These are phyloP conservation scores for Sebastes kiyomatsui DNA, from an alignment of 2,797 vertebrate species.

Conservation along the genomic window DNA sequence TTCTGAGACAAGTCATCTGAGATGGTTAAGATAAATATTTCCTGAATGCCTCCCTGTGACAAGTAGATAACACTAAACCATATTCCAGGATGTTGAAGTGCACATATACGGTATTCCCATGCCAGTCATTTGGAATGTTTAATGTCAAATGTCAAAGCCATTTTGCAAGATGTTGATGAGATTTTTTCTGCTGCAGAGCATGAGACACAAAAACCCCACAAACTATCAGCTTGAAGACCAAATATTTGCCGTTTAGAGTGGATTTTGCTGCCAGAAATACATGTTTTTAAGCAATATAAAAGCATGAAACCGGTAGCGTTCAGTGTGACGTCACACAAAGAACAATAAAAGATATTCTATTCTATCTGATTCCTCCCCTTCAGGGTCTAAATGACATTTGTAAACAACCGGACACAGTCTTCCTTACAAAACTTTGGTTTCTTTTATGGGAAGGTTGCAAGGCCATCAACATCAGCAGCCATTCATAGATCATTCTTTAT, in stretches of 20 bases:
- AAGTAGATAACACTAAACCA: constrained; percentile 6
- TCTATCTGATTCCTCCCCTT: neutral
- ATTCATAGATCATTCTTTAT: neutral
- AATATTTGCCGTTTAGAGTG: neutral
- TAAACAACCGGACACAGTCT: neutral
- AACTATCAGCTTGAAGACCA: neutral
- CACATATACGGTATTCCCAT: constrained; percentile 45
- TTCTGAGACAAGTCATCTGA: constrained; percentile 21
- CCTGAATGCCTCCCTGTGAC: constrained; percentile 22
- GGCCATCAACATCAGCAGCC: neutral
- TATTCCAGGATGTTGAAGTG: constrained; percentile 22
- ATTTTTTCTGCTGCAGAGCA: constrained; percentile 1
- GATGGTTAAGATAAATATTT: constrained; percentile 47
- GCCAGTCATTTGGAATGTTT: constrained; percentile 45
- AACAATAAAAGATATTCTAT: neutral
- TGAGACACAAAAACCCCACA: neutral
- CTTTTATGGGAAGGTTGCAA: neutral
- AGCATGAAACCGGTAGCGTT: neutral
- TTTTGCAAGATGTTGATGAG: constrained; percentile 21
- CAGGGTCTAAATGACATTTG: neutral
- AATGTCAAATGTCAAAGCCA: constrained; percentile 50
- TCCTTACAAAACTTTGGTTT: neutral
- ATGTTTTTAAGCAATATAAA: neutral
- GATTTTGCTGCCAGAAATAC: neutral
- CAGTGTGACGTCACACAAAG: neutral